phyloP scores from a whole-genome alignment of 1,140 invertebrate species.

The Trissolcus basalis region DNA sequence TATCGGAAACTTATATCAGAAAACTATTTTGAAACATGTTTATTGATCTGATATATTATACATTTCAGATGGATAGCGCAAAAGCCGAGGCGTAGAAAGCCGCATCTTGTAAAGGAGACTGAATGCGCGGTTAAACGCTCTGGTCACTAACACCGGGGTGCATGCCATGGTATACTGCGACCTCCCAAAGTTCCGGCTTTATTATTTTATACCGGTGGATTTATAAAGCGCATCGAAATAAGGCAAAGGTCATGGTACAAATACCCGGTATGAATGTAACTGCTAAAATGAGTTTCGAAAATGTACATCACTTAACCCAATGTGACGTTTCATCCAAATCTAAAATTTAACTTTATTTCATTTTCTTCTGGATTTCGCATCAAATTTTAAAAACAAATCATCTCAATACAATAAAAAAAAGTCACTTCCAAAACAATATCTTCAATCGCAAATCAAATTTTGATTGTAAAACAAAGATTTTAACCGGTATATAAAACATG shows the following conservation, averaged over 20 bases:
- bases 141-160: slow-evolving; percentile 3
- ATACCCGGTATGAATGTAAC: no score
- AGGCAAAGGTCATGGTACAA: not conserved
- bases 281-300: no score
- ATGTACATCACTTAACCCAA: no score
- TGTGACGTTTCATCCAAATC: no score
- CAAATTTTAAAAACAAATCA: no score
- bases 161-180: not conserved
- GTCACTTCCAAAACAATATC: not conserved
- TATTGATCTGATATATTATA: not conserved
- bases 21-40: not conserved
- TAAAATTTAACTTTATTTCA: no score
- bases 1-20: not conserved
- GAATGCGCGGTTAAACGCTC: not conserved
- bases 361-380: no score
- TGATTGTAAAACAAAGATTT: no score
- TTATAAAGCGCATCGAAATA: not conserved
- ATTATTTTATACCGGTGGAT: not conserved
- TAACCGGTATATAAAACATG: no score
- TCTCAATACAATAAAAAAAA: not conserved
- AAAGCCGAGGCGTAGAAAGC: not conserved
- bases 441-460: no score
- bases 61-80: not conserved
- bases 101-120: not conserved
- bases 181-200: slow-evolving; percentile 2